Evolutionary conservation across 1,140 invertebrate species (phyloP).

Genomic region (Lepidotrigona ventralis): DNA sequence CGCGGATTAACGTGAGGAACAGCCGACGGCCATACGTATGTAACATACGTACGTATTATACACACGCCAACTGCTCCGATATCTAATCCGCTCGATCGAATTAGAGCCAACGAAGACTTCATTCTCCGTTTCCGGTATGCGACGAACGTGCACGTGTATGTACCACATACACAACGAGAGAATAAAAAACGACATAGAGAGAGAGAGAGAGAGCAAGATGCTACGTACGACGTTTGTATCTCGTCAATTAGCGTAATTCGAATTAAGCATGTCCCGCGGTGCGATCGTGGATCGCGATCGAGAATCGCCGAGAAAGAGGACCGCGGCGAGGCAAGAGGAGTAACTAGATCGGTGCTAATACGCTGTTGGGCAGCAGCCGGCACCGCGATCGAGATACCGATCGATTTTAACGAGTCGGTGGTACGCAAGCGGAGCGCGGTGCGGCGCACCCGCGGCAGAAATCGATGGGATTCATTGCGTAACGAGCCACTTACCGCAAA

Average conservation of each 20-base stretch:
- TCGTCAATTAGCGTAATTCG: conserved; percentile 60
- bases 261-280: conserved; percentile 61
- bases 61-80: neutral
- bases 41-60: no score
- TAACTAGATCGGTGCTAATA: conserved; percentile 58
- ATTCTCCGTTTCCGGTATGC: conserved; percentile 39
- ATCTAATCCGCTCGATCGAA: conserved; percentile 34
- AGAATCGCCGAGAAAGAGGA: neutral
- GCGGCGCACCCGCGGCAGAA: conserved; percentile 45
- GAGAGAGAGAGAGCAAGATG: neutral
- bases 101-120: conserved; percentile 43
- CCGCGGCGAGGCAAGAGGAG: neutral
- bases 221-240: conserved; percentile 11
- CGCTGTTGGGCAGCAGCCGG: conserved; percentile 46
- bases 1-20: conserved; percentile 13
- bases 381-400: conserved; percentile 59
- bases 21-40: neutral
- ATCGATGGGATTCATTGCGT: conserved; percentile 71
- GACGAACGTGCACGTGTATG: neutral
- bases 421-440: neutral
- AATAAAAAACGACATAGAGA: neutral
- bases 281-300: conserved; percentile 53
- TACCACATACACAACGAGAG: neutral
- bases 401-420: conserved; percentile 55
- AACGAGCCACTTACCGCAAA: conserved; percentile 71